phyloP scores from a whole-genome alignment of 2,888 invertebrate genomes.

The Apoda limacodes region DNA sequence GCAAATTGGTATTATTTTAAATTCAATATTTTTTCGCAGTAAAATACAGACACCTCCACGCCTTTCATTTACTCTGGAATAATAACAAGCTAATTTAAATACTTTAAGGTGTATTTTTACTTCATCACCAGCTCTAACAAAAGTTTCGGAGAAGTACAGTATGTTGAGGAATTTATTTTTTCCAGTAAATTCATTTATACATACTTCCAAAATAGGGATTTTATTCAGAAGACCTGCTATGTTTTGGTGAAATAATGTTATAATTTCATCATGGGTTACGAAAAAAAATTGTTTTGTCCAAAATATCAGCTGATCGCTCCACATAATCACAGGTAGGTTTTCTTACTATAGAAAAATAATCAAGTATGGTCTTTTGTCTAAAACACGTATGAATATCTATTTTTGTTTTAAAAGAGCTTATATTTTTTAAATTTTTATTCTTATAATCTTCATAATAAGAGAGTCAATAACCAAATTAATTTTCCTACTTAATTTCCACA shows the following conservation, averaged over 20 bases:
- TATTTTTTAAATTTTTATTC: too few relatives aligned
- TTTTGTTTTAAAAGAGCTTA: too few relatives aligned
- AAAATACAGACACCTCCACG: conserved; percentile 11
- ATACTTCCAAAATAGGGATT: conserved; percentile 2
- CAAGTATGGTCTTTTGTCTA: too few relatives aligned
- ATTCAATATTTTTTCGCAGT: conserved; percentile 2
- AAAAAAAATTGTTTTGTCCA: too few relatives aligned
- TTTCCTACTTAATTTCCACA: too few relatives aligned
- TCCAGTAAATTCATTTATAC: conserved; percentile 6
- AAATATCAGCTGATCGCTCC: too few relatives aligned
- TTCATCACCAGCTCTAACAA: conserved; percentile 8
- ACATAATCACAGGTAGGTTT: too few relatives aligned
- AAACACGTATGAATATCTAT: too few relatives aligned
- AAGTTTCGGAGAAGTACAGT: conserved; percentile 5
- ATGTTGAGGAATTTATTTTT: conserved; percentile 2
- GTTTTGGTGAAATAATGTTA: conserved; percentile 8
- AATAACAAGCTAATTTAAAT: too few relatives aligned
- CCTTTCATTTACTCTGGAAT: conserved; percentile 5
- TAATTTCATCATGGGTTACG: neutral
- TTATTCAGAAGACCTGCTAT: conserved; percentile 7
- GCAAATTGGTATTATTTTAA: conserved; percentile 4
- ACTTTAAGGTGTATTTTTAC: conserved; percentile 6
- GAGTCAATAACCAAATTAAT: too few relatives aligned
- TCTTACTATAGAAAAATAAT: too few relatives aligned
- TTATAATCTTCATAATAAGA: too few relatives aligned